Conservation (phyloP, 1,140 invertebrate genomes). For the Coenobita brevimanus region DNA sequence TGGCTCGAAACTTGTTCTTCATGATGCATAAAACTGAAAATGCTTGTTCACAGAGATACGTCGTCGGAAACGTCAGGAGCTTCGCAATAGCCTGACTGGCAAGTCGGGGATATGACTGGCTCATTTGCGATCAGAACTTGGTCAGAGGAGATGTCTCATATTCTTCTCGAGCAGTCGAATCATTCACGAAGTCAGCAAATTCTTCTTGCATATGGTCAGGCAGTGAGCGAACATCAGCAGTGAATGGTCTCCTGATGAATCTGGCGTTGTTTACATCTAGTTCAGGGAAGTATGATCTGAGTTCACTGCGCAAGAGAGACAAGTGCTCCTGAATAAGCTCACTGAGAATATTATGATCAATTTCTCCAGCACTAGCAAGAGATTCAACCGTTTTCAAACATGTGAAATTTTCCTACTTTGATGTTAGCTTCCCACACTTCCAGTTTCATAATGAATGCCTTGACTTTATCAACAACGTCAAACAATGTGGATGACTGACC, state of each 20-base stretch:
- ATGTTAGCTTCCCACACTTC: too few relatives aligned
- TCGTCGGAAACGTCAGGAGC: slow-evolving; percentile 20
- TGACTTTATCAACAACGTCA: too few relatives aligned
- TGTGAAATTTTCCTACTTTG: background rate
- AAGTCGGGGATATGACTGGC: slow-evolving; percentile 10
- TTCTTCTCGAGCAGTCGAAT: background rate
- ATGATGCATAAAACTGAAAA: slow-evolving; percentile 12
- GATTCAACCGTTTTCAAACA: background rate
- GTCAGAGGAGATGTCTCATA: slow-evolving; percentile 17
- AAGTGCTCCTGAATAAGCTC: background rate
- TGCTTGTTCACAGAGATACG: background rate
- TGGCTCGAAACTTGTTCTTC: slow-evolving; percentile 5
- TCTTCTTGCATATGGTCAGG: slow-evolving; percentile 9
- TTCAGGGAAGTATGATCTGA: background rate
- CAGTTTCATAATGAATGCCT: background rate
- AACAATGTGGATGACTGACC: too few relatives aligned
- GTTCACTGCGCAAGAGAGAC: background rate
- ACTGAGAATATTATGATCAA: background rate
- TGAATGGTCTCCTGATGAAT: too few relatives aligned
- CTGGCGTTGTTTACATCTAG: background rate
- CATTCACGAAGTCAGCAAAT: background rate
- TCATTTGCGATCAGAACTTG: slow-evolving; percentile 20
- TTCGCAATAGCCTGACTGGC: slow-evolving; percentile 34
- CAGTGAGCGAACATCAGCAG: background rate
- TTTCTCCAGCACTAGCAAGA: background rate